phyloP scores from a whole-genome alignment of 2,797 vertebrate species.

The Gambelia wislizenii region DNA sequence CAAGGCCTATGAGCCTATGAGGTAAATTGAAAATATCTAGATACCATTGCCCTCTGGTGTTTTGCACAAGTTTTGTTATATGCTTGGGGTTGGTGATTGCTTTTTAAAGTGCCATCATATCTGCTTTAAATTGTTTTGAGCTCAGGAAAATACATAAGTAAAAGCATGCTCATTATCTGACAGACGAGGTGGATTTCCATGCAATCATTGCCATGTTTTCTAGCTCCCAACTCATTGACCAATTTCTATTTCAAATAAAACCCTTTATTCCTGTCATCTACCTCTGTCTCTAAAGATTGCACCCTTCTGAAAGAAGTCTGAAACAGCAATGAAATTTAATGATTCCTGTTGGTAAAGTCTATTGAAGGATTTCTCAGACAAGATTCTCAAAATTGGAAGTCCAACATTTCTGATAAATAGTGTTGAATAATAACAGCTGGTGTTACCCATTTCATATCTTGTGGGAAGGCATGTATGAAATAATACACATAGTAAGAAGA shows the following conservation, averaged over 20 bases:
- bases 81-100: too few species aligned
- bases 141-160: not conserved
- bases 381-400: not conserved
- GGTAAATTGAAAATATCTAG: too few species aligned
- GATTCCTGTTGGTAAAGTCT: constrained; percentile 23
- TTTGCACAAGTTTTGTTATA: too few species aligned
- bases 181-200: not conserved
- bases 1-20: too few species aligned
- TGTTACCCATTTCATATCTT: constrained; percentile 18
- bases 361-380: not conserved
- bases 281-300: not conserved
- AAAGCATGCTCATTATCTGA: not conserved
- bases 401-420: not conserved
- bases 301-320: not conserved
- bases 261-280: not conserved
- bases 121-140: not conserved
- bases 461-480: not conserved
- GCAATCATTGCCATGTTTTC: not conserved
- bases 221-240: not conserved
- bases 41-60: too few species aligned
- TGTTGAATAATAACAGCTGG: not conserved
- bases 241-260: not conserved
- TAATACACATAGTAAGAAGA: constrained; percentile 9
- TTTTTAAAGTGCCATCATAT: too few species aligned
- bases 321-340: constrained; percentile 41